phyloP scores from a whole-genome alignment of 2,113 vertebrate species.

The Semicossyphus pulcher region DNA sequence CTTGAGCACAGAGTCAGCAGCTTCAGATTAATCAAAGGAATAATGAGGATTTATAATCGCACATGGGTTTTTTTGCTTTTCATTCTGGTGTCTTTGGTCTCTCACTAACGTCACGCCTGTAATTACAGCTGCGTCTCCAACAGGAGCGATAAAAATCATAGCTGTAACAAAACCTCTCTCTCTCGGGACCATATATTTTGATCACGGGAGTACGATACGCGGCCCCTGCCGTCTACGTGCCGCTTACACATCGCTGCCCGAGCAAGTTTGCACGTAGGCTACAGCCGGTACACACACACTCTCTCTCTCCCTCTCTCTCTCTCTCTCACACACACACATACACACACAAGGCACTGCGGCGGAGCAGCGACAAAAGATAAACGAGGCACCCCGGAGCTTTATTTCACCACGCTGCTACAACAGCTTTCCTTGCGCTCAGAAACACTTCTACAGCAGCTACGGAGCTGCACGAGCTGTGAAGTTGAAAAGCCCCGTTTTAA shows the following conservation, averaged over 20 bases:
- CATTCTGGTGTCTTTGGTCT: slow-evolving; percentile 28
- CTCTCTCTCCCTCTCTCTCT: neutral
- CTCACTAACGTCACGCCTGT: slow-evolving; percentile 61
- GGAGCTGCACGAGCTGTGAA: neutral
- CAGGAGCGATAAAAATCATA: slow-evolving; percentile 67
- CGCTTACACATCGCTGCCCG: slow-evolving; percentile 72
- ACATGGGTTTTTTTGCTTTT: neutral
- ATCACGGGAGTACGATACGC: slow-evolving; percentile 80
- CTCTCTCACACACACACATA: slow-evolving; percentile 34
- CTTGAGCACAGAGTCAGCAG: slow-evolving; percentile 15
- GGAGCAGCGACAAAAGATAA: slow-evolving; percentile 60
- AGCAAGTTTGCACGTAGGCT: slow-evolving; percentile 83
- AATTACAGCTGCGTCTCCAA: slow-evolving; percentile 71
- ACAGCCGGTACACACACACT: slow-evolving; percentile 47
- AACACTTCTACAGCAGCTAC: slow-evolving; percentile 5
- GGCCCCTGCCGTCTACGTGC: slow-evolving; percentile 80
- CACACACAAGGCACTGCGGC: slow-evolving; percentile 60
- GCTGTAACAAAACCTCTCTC: slow-evolving; percentile 67
- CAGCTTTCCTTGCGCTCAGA: neutral
- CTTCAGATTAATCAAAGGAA: slow-evolving; percentile 45
- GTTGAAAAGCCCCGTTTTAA: neutral
- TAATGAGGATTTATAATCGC: slow-evolving; percentile 6
- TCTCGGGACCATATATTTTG: slow-evolving; percentile 77
- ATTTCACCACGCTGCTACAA: neutral
- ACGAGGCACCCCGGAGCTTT: slow-evolving; percentile 28